Conservation (phyloP, 2,888 invertebrate species). For the Anthoptus insignis region DNA sequence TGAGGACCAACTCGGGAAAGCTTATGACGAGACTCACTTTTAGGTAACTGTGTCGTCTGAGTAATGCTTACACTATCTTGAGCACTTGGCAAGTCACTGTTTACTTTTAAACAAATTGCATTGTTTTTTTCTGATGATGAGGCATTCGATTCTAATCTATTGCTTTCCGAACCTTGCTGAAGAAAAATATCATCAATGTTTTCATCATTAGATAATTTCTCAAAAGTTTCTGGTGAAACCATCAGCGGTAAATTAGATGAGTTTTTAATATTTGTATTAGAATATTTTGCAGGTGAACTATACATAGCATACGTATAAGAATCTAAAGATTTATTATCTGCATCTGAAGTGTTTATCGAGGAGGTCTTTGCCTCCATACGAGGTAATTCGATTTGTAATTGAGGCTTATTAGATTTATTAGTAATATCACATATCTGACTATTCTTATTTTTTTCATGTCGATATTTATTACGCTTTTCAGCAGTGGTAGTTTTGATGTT, state of each 20-base stretch:
- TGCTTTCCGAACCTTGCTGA: slow-evolving; percentile 10
- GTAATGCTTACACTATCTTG: not conserved
- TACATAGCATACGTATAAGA: slow-evolving; percentile 56
- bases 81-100: slow-evolving; percentile 8
- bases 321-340: slow-evolving; percentile 62
- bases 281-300: slow-evolving; percentile 49
- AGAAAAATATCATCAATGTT: slow-evolving; percentile 19
- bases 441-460: slow-evolving; percentile 40
- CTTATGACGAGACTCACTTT: slow-evolving; percentile 56
- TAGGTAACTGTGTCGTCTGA: not conserved
- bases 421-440: slow-evolving; percentile 50
- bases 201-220: slow-evolving; percentile 21
- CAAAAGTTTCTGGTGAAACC: slow-evolving; percentile 7
- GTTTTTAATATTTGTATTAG: slow-evolving; percentile 51
- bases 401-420: slow-evolving; percentile 52
- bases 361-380: slow-evolving; percentile 50
- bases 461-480: slow-evolving; percentile 24
- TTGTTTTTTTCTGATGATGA: slow-evolving; percentile 27
- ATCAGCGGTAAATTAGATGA: slow-evolving; percentile 35
- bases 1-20: slow-evolving; percentile 61
- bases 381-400: slow-evolving; percentile 63
- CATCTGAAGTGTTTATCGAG: slow-evolving; percentile 56
- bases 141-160: slow-evolving; percentile 24
- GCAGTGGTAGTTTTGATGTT: not conserved
- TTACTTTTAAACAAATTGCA: not conserved